Conservation (phyloP, 2,113 vertebrate genomes). For the Ancistrus triradiatus region DNA sequence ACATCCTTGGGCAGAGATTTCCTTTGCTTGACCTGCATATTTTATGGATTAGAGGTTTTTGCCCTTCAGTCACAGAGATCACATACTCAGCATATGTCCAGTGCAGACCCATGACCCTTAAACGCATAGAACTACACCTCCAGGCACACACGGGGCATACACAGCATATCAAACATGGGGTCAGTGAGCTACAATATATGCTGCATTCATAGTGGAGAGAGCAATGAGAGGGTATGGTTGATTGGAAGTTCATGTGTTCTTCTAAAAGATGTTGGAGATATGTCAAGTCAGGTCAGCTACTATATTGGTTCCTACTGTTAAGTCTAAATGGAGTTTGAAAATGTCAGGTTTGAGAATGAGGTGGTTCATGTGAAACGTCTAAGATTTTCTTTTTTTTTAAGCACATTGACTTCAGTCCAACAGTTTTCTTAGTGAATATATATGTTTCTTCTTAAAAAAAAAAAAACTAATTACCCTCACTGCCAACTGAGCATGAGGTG, state of each 20-base stretch:
- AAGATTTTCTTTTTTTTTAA: conserved; percentile 18
- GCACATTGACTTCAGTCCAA: conserved; percentile 29
- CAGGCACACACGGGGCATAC: background rate
- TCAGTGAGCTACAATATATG: conserved; percentile 27
- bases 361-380: conserved; percentile 39
- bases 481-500: conserved; percentile 31
- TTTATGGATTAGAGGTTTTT: conserved; percentile 44
- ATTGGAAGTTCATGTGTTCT: conserved; percentile 25
- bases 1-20: conserved; percentile 28
- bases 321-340: conserved; percentile 37
- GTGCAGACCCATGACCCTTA: conserved; percentile 28
- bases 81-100: conserved; percentile 48
- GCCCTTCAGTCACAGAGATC: conserved; percentile 42
- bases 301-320: conserved; percentile 20
- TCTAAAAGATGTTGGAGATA: conserved; percentile 16
- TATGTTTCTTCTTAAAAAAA: conserved; percentile 11
- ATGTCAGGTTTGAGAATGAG: conserved; percentile 21
- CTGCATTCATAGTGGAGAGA: conserved; percentile 15
- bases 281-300: conserved; percentile 10
- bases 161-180: conserved; percentile 18
- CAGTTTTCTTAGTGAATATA: conserved; percentile 7
- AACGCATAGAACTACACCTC: background rate
- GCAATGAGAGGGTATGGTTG: background rate
- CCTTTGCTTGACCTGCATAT: conserved; percentile 42
- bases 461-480: conserved; percentile 45